Base-by-base conservation (phyloP, 2,797 vertebrate genomes). In the Perodicticus potto region DNA sequence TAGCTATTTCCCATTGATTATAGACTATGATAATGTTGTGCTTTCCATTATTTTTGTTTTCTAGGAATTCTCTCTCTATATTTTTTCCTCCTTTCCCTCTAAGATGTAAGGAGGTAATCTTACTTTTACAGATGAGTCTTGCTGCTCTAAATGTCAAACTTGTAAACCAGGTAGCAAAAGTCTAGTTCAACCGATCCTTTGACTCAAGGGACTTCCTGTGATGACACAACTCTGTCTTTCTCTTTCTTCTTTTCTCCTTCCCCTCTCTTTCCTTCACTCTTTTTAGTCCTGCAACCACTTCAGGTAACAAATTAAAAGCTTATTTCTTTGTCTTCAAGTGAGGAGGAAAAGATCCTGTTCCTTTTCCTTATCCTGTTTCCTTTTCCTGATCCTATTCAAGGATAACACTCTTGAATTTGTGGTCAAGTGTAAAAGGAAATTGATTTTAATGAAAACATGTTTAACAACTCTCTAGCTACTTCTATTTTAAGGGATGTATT, bases 321-420 rank as follows among this genome's bases (percentile, higher is more conserved):
- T 65, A 9, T 37, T 93, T 10, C 32, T 89, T 93, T 94, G 27
- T 96, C 17, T 91, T 88, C 23, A 57, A 27, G 8, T 76, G 55
- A 84, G 16, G 10, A 23, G 84, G 34, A 90, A 53, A 74, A 37
- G 14, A 17, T 76, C 14, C 34, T 91, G 8, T 94, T n/a, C n/a
- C n/a, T n/a, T n/a, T n/a, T n/a, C n/a, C n/a, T n/a, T n/a, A n/a
- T n/a, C n/a, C n/a, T n/a, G n/a, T n/a, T n/a, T n/a, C n/a, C n/a
- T n/a, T n/a, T n/a, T n/a, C n/a, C n/a, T n/a, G n/a, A n/a, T n/a
- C n/a, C n/a, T n/a, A n/a, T n/a, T n/a, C n/a, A n/a, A n/a, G n/a
- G n/a, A n/a, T n/a, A n/a, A n/a, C 83, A 74, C 70, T 89, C 10
- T 83, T 87, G 29, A 82, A 78, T 92, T 96, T 96, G 43, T 95